phyloP scores from a whole-genome alignment of 2,113 vertebrate species.

The Etheostoma spectabile region DNA sequence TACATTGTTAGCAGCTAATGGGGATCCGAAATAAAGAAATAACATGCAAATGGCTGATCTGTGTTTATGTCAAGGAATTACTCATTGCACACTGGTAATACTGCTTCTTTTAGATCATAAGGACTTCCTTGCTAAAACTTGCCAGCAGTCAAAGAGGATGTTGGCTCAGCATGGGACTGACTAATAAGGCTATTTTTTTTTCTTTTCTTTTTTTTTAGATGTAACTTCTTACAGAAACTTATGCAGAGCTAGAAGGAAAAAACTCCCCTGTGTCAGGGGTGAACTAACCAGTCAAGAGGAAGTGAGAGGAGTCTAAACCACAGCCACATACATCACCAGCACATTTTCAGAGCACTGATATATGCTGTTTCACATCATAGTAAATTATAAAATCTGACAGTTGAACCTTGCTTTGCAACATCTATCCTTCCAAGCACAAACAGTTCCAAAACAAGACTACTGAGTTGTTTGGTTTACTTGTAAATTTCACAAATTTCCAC shows the following conservation, averaged over 20 bases:
- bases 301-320: constrained; percentile 85
- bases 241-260: constrained; percentile 15
- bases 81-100: constrained; percentile 9
- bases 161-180: constrained; percentile 59
- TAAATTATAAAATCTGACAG: not conserved
- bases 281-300: constrained; percentile 85
- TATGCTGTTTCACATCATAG: not conserved
- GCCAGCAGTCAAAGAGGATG: constrained; percentile 67
- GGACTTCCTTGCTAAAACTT: constrained; percentile 36
- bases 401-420: not conserved
- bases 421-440: not conserved
- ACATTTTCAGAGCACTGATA: not conserved
- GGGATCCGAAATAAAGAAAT: no score
- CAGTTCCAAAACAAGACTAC: not conserved
- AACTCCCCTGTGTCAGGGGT: constrained; percentile 32
- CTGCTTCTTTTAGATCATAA: not conserved
- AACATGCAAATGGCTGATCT: not conserved
- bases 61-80: not conserved
- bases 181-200: constrained; percentile 51
- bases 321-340: constrained; percentile 57
- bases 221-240: constrained; percentile 11
- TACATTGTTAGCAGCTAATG: no score
- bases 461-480: not conserved
- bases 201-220: constrained; percentile 36
- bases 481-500: not conserved